Evolutionary conservation across 2,113 vertebrate species (phyloP), one percentile per base, ranked within the genome.

Genomic region (Amphilophus citrinellus): DNA sequence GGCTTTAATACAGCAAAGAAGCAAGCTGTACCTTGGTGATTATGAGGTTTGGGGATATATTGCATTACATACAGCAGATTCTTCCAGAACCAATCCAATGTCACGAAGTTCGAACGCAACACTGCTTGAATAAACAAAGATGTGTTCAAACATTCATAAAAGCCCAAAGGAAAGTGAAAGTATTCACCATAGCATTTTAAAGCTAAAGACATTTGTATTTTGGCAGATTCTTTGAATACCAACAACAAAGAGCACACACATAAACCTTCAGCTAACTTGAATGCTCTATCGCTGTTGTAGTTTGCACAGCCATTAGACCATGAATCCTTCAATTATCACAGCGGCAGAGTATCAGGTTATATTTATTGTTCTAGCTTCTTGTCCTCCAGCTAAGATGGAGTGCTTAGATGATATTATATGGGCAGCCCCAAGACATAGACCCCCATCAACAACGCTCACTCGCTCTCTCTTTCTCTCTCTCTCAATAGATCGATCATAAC

Each of bases 11-110:
- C 88, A 78, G 91, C 77, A 61, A 90, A 92, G 82, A 90, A 93
- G 91, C 91, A 94, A 94, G 92, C 93, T 92, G 93, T 92, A 93
- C 93, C 92, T 91, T 84, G 86, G 91, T 89, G 93, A 95, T 95
- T 94, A 92, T 90, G 91, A 92, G 88, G 87, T 93, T 94, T 89
- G 86, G 93, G 91, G 90, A 92, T 93, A 91, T 83, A 89, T 47
- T 77, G 84, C 84, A 65, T 89, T 92, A 89, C 91, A 90, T 84
- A 87, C 80, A 59, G 89, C 86, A 92, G 90, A 91, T 82, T 91
- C 80, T 92, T 91, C 88, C 91, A 92, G 84, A 94, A 94, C 91
- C 93, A 88, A 93, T 93, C 87, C 91, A 91, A 92, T 93, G 93
- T 93, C 90, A 91, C 65, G 60, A 91, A 94, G 91, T 92, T 82